Evolutionary conservation across 1,140 invertebrate genomes (phyloP), one percentile per base, ranked within the genome.

Genomic region (Acromyrmex heyeri): DNA sequence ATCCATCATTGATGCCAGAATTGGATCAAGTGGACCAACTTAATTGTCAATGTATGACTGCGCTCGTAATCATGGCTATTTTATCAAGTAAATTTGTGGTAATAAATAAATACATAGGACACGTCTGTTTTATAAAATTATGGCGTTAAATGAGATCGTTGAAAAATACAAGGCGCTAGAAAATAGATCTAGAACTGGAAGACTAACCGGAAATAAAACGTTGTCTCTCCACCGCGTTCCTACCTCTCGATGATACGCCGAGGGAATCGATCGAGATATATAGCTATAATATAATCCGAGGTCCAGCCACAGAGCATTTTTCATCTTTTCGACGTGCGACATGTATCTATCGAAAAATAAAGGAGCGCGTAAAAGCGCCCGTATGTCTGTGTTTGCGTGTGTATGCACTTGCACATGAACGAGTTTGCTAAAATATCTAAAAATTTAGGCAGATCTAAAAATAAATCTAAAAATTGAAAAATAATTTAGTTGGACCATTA

Each of bases 341-440:
- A 27, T 6, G 57, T n/a, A 38, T 75, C 6, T 82, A 12, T 65
- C 70, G 59, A 83, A 75, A 90, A 70, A 87, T 83, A 83, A 77
- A 30, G 18, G 16, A 86, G 48, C 55, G 44, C 57, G 21, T 34
- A 34, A 76, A 55, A 57, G 2, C 50, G n/a, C 70, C n/a, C 72
- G 65, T 69, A 21, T 38, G 7, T 7, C 10, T 61, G 3, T 27
- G 21, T 18, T 14, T 53, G 34, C 7, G 7, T 38, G 7, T 12
- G 8, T 59, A 12, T 59, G 57, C 8, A 1, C 8, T 44, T 44
- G 38, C 8, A 44, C 38, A 44, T 44, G 38, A 0, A 44, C 38
- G 8, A 44, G 38, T 44, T 44, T 44, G 38, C 10, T 44, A 10
- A 44, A 44, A 44, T 44, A 44, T 44, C 10, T 44, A 44, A 44